Evolutionary conservation across 2,113 vertebrate species (phyloP).

Genomic region (Pogonocichla stellata): DNA sequence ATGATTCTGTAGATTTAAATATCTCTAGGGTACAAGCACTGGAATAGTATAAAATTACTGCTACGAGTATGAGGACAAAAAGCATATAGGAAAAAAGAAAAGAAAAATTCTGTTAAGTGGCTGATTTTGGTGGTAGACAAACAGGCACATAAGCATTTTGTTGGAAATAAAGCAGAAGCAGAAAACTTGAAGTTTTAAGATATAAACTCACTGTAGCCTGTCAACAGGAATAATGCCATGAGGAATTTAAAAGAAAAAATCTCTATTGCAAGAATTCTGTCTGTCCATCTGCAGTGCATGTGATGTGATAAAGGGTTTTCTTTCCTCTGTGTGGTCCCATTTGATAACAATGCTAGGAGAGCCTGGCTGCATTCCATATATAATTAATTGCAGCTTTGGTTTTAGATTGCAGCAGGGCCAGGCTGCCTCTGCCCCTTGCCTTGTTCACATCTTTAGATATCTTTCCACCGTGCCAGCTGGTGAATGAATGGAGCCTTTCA

Average conservation of each 20-base stretch:
- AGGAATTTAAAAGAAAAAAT: not conserved
- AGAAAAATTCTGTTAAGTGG: not conserved
- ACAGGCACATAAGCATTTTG: not conserved
- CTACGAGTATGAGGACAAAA: not conserved
- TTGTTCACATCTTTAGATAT: constrained; percentile 66
- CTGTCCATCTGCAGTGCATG: not conserved
- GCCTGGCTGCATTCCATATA: constrained; percentile 71
- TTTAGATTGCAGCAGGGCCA: constrained; percentile 63
- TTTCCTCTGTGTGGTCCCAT: constrained; percentile 71
- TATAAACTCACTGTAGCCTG: not conserved
- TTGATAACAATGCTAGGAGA: constrained; percentile 68
- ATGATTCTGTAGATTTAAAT: not conserved
- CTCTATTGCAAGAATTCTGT: not conserved
- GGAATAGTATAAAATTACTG: not conserved
- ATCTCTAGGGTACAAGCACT: not conserved
- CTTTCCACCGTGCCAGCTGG: constrained; percentile 72
- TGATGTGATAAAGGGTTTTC: constrained; percentile 39
- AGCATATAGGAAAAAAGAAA: not conserved
- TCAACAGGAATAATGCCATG: not conserved
- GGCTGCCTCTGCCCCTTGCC: constrained; percentile 28
- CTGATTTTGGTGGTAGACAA: not conserved
- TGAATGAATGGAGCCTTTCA: constrained; percentile 67
- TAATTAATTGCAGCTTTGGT: constrained; percentile 76
- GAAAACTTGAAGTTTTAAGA: not conserved
- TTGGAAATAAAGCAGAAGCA: not conserved